A percentile compares a stretch with the other conserved stretches of the same genome.
These are phyloP conservation scores for Oreochromis spilurus DNA, from an alignment of 2,113 vertebrate genomes.

Conservation along the genomic window DNA sequence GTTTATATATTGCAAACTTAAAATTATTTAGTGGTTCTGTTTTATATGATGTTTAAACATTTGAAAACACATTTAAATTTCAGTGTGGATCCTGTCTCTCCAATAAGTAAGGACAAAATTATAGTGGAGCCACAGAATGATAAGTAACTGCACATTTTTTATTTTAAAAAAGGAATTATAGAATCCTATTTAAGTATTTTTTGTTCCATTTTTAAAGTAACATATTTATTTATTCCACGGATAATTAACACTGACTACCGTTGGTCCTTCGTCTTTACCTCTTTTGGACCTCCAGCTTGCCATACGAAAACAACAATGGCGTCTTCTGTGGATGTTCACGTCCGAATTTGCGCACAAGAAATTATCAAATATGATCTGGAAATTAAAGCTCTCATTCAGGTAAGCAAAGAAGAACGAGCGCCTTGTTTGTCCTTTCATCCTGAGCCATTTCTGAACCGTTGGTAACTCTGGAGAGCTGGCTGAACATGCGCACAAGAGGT, in stretches of 20 bases:
- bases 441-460: not conserved
- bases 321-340: slow-evolving; percentile 70
- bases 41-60: not conserved
- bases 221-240: not conserved
- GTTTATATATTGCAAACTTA: not conserved
- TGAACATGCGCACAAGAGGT: not conserved
- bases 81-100: not conserved
- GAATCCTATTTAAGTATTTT: not conserved
- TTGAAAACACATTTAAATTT: not conserved
- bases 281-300: slow-evolving; percentile 15
- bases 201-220: not conserved
- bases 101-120: not conserved
- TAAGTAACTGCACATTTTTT: not conserved
- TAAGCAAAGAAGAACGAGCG: slow-evolving; percentile 13
- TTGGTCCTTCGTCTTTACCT: not conserved
- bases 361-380: slow-evolving; percentile 89
- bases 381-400: slow-evolving; percentile 91
- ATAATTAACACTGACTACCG: not conserved
- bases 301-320: slow-evolving; percentile 81
- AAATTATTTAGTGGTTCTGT: not conserved
- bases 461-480: not conserved
- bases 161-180: not conserved
- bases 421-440: not conserved
- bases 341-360: slow-evolving; percentile 85
- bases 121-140: not conserved